Percentiles rank a stretch among this genome's conserved stretches.
phyloP scores from a whole-genome alignment of 2,797 vertebrate species.

The Botia almorhae region DNA sequence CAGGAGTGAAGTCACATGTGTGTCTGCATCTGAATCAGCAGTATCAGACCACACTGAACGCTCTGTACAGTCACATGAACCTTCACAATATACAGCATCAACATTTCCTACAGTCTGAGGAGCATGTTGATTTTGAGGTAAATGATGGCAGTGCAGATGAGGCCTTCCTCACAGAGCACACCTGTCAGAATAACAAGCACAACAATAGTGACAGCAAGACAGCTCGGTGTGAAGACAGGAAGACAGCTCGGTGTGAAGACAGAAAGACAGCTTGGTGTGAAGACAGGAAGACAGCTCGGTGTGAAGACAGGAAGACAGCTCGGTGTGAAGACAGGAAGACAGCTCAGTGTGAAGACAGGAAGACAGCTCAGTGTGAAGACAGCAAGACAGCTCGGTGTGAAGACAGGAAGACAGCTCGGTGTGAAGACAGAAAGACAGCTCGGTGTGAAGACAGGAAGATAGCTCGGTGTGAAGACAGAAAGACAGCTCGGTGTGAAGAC shows the following conservation, averaged over 20 bases:
- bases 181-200: slow-evolving; percentile 65
- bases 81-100: slow-evolving; percentile 66
- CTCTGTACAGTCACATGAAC: slow-evolving; percentile 60
- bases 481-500: too few relatives aligned
- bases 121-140: slow-evolving; percentile 61
- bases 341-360: too few relatives aligned
- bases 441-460: too few relatives aligned
- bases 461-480: too few relatives aligned
- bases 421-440: too few relatives aligned
- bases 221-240: slow-evolving; percentile 25
- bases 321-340: too few relatives aligned
- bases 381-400: slow-evolving; percentile 53
- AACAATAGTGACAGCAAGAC: slow-evolving; percentile 45
- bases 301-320: too few relatives aligned
- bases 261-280: too few relatives aligned
- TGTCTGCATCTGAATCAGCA: slow-evolving; percentile 75
- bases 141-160: slow-evolving; percentile 63
- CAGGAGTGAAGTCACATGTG: slow-evolving; percentile 78
- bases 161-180: slow-evolving; percentile 66
- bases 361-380: too few relatives aligned
- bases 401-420: too few relatives aligned
- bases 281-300: too few relatives aligned
- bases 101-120: slow-evolving; percentile 59
- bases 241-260: too few relatives aligned
- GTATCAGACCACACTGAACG: slow-evolving; percentile 58